These are phyloP conservation scores for Cyanoliseus patagonus DNA, from an alignment of 2,113 vertebrate species.

Conservation along the genomic window DNA sequence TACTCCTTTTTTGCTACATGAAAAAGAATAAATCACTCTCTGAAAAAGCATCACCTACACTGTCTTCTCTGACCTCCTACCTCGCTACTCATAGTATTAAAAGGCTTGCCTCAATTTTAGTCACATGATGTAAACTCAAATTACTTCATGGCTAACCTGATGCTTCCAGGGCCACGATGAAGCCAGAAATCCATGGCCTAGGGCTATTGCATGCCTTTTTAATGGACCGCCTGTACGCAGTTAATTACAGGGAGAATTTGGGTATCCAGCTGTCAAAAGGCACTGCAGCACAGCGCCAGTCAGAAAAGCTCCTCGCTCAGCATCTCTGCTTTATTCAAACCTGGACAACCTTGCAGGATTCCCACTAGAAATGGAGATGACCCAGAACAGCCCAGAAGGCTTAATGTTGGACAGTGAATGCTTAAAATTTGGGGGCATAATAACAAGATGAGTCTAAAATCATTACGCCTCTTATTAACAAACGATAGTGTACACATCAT, in stretches of 20 bases:
- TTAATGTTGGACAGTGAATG: conserved; percentile 4
- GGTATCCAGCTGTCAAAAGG: conserved; percentile 30
- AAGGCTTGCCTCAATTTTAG: conserved; percentile 30
- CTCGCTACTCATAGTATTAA: background rate
- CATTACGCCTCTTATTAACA: conserved; percentile 53
- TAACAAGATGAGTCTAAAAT: conserved; percentile 20
- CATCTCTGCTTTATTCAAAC: conserved; percentile 16
- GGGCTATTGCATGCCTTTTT: conserved; percentile 40
- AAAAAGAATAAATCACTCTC: conserved; percentile 4
- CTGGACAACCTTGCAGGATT: background rate
- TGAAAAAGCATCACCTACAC: background rate
- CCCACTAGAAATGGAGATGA: conserved; percentile 52
- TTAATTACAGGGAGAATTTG: conserved; percentile 68
- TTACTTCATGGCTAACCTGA: conserved; percentile 50
- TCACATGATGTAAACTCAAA: conserved; percentile 14
- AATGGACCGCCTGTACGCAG: conserved; percentile 35
- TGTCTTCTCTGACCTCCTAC: conserved; percentile 19
- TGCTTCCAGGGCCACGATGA: conserved; percentile 54
- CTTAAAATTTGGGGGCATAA: background rate
- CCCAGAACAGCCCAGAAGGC: conserved; percentile 46
- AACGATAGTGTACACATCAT: conserved; percentile 23
- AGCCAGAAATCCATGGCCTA: conserved; percentile 36
- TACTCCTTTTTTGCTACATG: background rate
- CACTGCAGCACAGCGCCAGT: background rate
- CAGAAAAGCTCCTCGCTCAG: background rate